Conservation (phyloP, 2,888 invertebrate genomes). For the Mythimna loreyi region DNA sequence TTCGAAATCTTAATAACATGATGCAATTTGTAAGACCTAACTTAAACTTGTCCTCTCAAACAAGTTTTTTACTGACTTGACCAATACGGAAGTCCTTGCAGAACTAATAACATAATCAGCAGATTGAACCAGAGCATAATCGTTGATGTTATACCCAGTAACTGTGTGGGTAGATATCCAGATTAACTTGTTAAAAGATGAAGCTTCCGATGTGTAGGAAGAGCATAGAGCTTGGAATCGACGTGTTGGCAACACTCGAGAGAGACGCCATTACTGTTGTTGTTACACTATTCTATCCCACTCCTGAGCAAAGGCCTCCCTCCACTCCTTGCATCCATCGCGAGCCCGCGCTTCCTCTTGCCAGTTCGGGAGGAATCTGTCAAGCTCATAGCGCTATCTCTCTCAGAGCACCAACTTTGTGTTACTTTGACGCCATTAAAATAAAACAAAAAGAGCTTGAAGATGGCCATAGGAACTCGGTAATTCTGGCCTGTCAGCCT, state of each 20-base stretch:
- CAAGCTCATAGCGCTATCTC: no score
- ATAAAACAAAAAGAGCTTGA: no score
- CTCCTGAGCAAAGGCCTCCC: no score
- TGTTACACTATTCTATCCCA: no score
- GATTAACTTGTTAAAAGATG: conserved; percentile 48
- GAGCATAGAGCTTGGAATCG: neutral
- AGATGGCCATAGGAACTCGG: no score
- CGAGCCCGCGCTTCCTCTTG: no score
- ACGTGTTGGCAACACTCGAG: neutral
- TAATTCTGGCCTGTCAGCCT: no score
- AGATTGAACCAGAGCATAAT: conserved; percentile 14
- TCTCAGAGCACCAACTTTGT: no score
- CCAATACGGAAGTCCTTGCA: conserved; percentile 29
- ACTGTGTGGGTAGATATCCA: conserved; percentile 39
- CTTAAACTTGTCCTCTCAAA: neutral
- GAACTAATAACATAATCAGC: neutral
- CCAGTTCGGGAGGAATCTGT: no score
- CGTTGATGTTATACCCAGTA: conserved; percentile 2
- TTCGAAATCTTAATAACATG: neutral
- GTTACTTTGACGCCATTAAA: no score
- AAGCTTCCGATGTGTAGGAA: conserved; percentile 43
- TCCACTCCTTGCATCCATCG: no score
- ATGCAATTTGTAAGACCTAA: neutral
- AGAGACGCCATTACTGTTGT: no score
- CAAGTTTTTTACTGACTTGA: conserved; percentile 19